Base-by-base conservation (phyloP, 2,113 vertebrate species). In the Antigone vipio region DNA sequence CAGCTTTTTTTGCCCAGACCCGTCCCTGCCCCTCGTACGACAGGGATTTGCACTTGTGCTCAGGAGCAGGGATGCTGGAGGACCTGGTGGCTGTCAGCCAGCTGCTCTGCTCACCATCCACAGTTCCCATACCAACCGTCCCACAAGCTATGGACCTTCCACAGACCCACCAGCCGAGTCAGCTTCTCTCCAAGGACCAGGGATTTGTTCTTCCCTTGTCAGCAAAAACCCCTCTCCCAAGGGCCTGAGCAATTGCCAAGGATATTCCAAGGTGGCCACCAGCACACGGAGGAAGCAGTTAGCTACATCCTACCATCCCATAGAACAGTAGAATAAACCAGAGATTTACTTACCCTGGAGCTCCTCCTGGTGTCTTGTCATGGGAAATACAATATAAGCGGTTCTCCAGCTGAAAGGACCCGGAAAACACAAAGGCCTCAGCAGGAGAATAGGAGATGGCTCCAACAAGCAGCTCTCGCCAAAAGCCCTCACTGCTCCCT, bases 231-330 rank as follows among this genome's bases (percentile, higher is more conserved):
- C 2, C 11, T 24, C 23, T 63, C 19, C 26, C 52, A 52, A 42
- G 45, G 35, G 32, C 5, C 24, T 44, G 26, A 60, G 52, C 44
- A 22, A 0, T 0, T 26, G 16, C 0, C 3, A 68, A 63, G 32
- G 53, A 24, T 2, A 14, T 2, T 9, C 3, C 0, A 2, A 53
- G 42, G 24, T 12, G 50, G 35, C 9, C 42, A 47, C 16, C 45
- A 55, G 45, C 18, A 26, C 16, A 15, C 0, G 0, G 10, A 6
- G 64, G 19, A 12, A 9, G 13, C 3, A 8, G 18, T 2, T 9
- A 22, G 18, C 6, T 38, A 13, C n/a, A 35, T 16, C 29, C 22
- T 6, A 9, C 27, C 12, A 5, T 5, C 10, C 35, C 1, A 5
- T 1, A 14, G 22, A 15, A 27, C 0, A 9, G 9, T 1, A 34